phyloP scores from a whole-genome alignment of 2,888 invertebrate genomes.

The Chaetogeoica ovagalla region DNA sequence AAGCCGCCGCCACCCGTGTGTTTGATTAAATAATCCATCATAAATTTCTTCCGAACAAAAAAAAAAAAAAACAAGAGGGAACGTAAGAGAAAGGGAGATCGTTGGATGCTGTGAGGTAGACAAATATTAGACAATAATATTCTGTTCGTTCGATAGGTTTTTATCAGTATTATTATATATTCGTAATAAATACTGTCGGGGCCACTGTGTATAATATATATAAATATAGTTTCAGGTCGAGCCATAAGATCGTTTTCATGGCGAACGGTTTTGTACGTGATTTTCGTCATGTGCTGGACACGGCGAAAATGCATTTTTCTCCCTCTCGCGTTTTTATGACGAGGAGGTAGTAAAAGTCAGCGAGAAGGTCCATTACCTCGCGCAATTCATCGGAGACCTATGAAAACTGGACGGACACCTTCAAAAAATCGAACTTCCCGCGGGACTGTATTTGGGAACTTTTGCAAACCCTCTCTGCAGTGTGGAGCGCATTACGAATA shows the following conservation, averaged over 20 bases:
- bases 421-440: conserved; percentile 49
- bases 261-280: conserved; percentile 34
- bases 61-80: conserved; percentile 14
- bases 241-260: neutral
- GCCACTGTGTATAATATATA: neutral
- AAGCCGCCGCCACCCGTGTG: conserved; percentile 32
- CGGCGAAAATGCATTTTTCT: conserved; percentile 38
- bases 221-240: too few relatives aligned
- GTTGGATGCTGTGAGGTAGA: neutral
- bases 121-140: conserved; percentile 18
- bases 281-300: conserved; percentile 24
- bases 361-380: conserved; percentile 43
- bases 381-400: conserved; percentile 49
- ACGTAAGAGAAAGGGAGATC: neutral
- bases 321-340: conserved; percentile 46
- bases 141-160: conserved; percentile 9
- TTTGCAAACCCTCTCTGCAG: conserved; percentile 32
- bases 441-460: conserved; percentile 37
- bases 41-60: conserved; percentile 41
- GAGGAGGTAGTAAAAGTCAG: conserved; percentile 42
- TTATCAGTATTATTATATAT: conserved; percentile 5
- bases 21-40: conserved; percentile 52
- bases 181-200: conserved; percentile 5
- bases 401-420: conserved; percentile 51
- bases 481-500: too few relatives aligned